A percentile compares a stretch with the other conserved stretches of the same genome.
These are phyloP conservation scores for Heliconius ismenius DNA, from an alignment of 2,888 invertebrate genomes.

Conservation along the genomic window DNA sequence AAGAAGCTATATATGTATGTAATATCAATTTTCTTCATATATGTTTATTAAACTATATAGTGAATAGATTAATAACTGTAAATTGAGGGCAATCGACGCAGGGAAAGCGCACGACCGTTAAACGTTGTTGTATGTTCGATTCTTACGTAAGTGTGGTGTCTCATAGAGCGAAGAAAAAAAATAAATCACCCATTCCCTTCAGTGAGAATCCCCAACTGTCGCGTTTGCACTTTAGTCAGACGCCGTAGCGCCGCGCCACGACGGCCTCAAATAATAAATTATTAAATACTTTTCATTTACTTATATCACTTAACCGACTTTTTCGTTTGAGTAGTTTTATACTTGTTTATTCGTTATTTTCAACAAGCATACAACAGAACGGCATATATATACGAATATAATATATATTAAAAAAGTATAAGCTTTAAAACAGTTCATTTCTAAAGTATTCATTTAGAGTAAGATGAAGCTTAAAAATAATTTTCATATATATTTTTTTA, in stretches of 20 bases:
- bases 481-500: slow-evolving; percentile 9
- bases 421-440: slow-evolving; percentile 2
- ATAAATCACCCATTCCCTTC: neutral
- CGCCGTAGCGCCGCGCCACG: neutral
- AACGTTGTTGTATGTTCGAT: too few relatives aligned
- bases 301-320: slow-evolving; percentile 26
- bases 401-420: too few relatives aligned
- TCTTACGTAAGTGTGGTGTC: too few relatives aligned
- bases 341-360: slow-evolving; percentile 2
- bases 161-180: neutral
- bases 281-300: neutral
- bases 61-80: too few relatives aligned
- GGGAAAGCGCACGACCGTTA: too few relatives aligned
- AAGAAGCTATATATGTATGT: too few relatives aligned
- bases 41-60: too few relatives aligned
- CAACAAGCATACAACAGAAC: slow-evolving; percentile 9
- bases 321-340: neutral
- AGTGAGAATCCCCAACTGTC: neutral
- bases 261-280: neutral
- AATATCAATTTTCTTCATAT: too few relatives aligned
- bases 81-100: too few relatives aligned
- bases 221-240: neutral
- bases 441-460: slow-evolving; percentile 18
- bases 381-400: neutral
- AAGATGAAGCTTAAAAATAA: slow-evolving; percentile 15